phyloP scores from a whole-genome alignment of 2,888 invertebrate genomes.

The Drosophila mulleri region DNA sequence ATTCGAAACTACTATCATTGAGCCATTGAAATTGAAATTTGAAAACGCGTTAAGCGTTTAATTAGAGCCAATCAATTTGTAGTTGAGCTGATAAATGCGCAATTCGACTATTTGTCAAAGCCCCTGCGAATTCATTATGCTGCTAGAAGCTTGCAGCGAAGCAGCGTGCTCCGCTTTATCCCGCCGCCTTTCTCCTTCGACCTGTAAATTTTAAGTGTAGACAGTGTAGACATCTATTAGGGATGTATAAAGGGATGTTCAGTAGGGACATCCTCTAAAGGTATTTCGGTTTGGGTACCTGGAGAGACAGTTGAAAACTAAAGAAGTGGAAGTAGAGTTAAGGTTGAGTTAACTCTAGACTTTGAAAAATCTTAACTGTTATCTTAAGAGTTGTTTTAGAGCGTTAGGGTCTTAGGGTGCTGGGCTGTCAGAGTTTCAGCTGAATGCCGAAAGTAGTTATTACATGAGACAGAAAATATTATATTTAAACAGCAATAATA shows the following conservation, averaged over 20 bases:
- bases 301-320: too few relatives aligned
- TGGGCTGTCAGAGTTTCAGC: neutral
- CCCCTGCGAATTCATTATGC: constrained; percentile 19
- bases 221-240: constrained; percentile 42
- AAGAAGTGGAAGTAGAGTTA: neutral
- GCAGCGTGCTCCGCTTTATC: neutral
- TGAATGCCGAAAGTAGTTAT: neutral
- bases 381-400: too few relatives aligned
- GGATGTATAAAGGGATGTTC: constrained; percentile 12
- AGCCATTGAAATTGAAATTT: constrained; percentile 14
- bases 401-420: neutral
- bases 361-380: too few relatives aligned
- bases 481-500: too few relatives aligned
- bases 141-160: neutral
- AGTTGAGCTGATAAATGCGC: constrained; percentile 3
- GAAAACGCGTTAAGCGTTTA: constrained; percentile 16
- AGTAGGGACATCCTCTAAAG: neutral
- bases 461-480: too few relatives aligned
- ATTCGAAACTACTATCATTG: neutral
- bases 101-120: constrained; percentile 7
- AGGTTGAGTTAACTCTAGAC: neutral
- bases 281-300: neutral
- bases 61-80: constrained; percentile 22
- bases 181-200: neutral
- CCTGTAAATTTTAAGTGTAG: constrained; percentile 32